phyloP scores from a whole-genome alignment of 2,888 invertebrate genomes.

The Meiosimyza decipiens region DNA sequence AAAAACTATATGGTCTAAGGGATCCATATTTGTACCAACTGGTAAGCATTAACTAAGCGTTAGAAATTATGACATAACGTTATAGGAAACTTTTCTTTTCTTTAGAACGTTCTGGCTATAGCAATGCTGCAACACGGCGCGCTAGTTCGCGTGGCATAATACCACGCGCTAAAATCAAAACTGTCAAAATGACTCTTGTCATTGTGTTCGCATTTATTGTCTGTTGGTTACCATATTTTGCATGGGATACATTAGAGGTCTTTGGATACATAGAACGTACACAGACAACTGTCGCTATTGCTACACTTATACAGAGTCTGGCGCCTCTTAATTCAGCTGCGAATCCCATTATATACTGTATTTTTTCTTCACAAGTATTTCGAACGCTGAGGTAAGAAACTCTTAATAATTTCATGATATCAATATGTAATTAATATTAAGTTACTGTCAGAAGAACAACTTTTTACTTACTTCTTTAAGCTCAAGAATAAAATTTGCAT shows the following conservation, averaged over 20 bases:
- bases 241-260: constrained; percentile 91
- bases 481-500: no score
- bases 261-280: constrained; percentile 83
- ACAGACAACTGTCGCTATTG: constrained; percentile 84
- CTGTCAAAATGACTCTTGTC: constrained; percentile 97
- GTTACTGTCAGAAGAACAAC: no score
- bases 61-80: background rate
- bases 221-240: constrained; percentile 95
- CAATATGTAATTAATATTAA: background rate
- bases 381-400: constrained; percentile 79
- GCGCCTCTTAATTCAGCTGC: constrained; percentile 94
- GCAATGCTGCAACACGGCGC: constrained; percentile 73
- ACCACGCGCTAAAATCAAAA: constrained; percentile 95
- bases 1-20: constrained; percentile 90
- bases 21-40: constrained; percentile 64
- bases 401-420: background rate
- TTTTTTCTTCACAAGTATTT: constrained; percentile 91
- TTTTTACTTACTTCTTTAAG: no score
- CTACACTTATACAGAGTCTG: constrained; percentile 90
- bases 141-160: constrained; percentile 93
- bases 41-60: constrained; percentile 49
- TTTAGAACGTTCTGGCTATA: constrained; percentile 59
- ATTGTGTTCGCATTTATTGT: constrained; percentile 94
- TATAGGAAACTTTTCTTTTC: background rate
- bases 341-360: constrained; percentile 93